Conservation (phyloP, 2,113 vertebrate genomes). For the Tor tambroides region DNA sequence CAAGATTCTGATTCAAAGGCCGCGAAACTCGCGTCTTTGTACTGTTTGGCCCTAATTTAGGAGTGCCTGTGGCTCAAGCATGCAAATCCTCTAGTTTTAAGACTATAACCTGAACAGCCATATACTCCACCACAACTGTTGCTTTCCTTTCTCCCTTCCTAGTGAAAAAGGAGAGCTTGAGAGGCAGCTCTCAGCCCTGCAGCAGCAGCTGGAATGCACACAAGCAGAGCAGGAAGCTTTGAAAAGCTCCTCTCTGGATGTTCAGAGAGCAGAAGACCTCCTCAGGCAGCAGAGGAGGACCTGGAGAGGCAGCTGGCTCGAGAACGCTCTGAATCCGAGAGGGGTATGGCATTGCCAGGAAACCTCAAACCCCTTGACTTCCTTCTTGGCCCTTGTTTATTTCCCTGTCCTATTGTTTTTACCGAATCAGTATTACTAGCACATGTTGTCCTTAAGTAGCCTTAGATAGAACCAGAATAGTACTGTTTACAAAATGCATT, state of each 20-base stretch:
- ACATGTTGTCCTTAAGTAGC: conserved; percentile 69
- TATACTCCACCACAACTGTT: background rate
- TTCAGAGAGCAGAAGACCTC: conserved; percentile 73
- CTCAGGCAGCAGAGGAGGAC: conserved; percentile 76
- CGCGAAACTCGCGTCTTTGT: background rate
- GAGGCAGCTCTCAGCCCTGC: conserved; percentile 64
- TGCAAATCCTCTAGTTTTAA: background rate
- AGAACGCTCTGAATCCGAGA: conserved; percentile 68
- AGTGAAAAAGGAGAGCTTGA: conserved; percentile 80
- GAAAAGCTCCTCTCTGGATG: conserved; percentile 68
- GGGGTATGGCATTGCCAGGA: conserved; percentile 72
- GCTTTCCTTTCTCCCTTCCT: conserved; percentile 14
- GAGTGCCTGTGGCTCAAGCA: background rate
- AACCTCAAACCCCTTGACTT: conserved; percentile 35
- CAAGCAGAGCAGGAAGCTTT: conserved; percentile 70
- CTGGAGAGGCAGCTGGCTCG: conserved; percentile 69
- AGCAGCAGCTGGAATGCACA: conserved; percentile 66
- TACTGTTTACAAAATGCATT: conserved; percentile 63
- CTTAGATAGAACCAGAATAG: conserved; percentile 49
- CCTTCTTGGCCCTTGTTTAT: conserved; percentile 62
- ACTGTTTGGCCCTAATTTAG: background rate
- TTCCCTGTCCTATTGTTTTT: conserved; percentile 65
- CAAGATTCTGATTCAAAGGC: background rate
- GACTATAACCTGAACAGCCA: background rate
- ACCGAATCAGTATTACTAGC: conserved; percentile 73